Evolutionary conservation across 2,113 vertebrate genomes (phyloP), one percentile per base, ranked within the genome.

Genomic region (Parus major): DNA sequence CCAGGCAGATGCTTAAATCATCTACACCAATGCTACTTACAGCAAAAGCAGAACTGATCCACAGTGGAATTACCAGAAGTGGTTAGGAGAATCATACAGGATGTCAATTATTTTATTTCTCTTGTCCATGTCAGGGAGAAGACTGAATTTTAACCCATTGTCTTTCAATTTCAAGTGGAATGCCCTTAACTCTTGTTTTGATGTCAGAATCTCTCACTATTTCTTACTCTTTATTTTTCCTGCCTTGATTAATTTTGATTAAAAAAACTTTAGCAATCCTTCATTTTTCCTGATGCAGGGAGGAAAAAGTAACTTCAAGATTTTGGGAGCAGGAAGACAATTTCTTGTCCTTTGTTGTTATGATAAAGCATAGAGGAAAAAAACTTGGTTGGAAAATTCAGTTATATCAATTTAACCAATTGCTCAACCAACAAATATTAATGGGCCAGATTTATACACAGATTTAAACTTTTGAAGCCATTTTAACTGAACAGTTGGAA

Each of bases 81-180:
- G 17, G 29, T 77, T 57, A 44, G 80, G 24, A 70, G 76, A 92
- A 36, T 69, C 23, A 42, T 55, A 8, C 12, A 39, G 33, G 9
- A 29, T 70, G 33, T 75, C 66, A 28, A 5, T 50, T 70, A 20
- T 61, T 92, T 80, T 18, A 3, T n/a, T 47, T 79, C 18, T 88
- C 28, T 71, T 81, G 33, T 57, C 46, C 24, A 1, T 39, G 19
- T 75, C 39, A 70, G 57, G 11, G 27, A 68, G 33, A 60, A 41
- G 42, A 69, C 35, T 81, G 76, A 77, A 70, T 92, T 92, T 90
- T 88, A 93, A 77, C 52, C 15, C 42, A 73, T 83, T 47, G 28
- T 72, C 39, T 88, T 83, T 86, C 4, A 52, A 41, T 90, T 88
- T 27, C 24, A 11, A n/a, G 21, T 28, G 66, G 19, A 61, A 55